Conservation (phyloP, 1,140 invertebrate genomes). For the Eumeta japonica region DNA sequence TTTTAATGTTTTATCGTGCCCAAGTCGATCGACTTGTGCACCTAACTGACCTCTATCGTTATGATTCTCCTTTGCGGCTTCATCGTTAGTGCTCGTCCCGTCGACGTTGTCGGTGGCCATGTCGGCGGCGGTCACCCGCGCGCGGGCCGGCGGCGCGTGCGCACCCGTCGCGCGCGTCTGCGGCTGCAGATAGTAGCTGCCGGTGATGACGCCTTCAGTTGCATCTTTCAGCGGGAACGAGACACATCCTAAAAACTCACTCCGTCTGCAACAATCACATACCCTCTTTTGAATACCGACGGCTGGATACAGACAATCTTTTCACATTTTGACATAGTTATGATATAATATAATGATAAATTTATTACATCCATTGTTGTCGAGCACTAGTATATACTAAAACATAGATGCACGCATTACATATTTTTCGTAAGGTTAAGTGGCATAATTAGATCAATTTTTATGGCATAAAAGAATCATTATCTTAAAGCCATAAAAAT, state of each 20-base stretch:
- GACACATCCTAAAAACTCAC: constrained; percentile 78
- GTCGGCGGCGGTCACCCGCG: constrained; percentile 24
- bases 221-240: constrained; percentile 72
- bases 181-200: constrained; percentile 58
- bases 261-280: constrained; percentile 62
- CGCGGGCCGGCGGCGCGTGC: constrained; percentile 8
- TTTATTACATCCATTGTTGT: too few species aligned
- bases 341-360: too few species aligned
- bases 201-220: constrained; percentile 56
- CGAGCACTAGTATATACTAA: too few species aligned
- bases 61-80: constrained; percentile 38
- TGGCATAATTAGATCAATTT: too few species aligned
- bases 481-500: too few species aligned
- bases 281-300: not conserved
- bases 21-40: not conserved
- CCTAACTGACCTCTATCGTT: constrained; percentile 36
- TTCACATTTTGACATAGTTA: not conserved
- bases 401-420: too few species aligned
- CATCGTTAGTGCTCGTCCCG: constrained; percentile 45
- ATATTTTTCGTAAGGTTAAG: too few species aligned
- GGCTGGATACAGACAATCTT: not conserved
- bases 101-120: constrained; percentile 51
- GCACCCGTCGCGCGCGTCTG: constrained; percentile 26
- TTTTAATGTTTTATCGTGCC: too few species aligned
- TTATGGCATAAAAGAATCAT: too few species aligned